Base-by-base conservation (phyloP, 2,797 vertebrate species). In the Ficedula albicollis region DNA sequence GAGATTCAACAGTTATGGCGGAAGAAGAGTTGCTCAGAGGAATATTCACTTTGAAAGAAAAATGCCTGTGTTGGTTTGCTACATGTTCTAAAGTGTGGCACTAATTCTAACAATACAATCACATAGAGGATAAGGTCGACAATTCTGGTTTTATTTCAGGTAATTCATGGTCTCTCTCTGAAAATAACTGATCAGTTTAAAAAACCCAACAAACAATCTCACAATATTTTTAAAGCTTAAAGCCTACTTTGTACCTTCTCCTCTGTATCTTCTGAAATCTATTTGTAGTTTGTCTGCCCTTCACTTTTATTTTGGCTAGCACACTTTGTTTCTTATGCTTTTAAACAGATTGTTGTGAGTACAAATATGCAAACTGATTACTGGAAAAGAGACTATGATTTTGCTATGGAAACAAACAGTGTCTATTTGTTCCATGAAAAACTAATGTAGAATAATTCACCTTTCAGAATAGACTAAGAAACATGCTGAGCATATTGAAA, bases 331-430 rank as follows among this genome's bases (percentile, higher is more conserved):
- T 93, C 68, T 83, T 67, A 51, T 12, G 27, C 43, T 89, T 93
- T 90, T 74, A 90, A 79, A 63, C 55, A 88, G 60, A 80, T 66
- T 89, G 56, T 74, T 29, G 4, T 48, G 18, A 81, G 29, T 72
- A 67, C 44, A 82, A 93, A 87, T 72, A 80, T 18, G 25, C 36
- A 85, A 83, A 69, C 21, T 30, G 38, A 76, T 76, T 83, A 66
- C n/a, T 51, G 62, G 38, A 74, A 76, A 83, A 91, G 32, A 85
- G 80, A 64, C 13, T 34, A 23, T 51, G 36, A 68, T 85, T 93
- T 95, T 92, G 32, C 67, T 81, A 73, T 85, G 72, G 83, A 94
- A 94, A 95, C 23, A 82, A 75, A 41, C n/a, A 66, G 13, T n/a
- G 39, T 39, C 69, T 81, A 73, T 84, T 89, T 89, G 56, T 76